These are phyloP conservation scores for Catocala nupta DNA, from an alignment of 2,888 invertebrate genomes.

Conservation along the genomic window DNA sequence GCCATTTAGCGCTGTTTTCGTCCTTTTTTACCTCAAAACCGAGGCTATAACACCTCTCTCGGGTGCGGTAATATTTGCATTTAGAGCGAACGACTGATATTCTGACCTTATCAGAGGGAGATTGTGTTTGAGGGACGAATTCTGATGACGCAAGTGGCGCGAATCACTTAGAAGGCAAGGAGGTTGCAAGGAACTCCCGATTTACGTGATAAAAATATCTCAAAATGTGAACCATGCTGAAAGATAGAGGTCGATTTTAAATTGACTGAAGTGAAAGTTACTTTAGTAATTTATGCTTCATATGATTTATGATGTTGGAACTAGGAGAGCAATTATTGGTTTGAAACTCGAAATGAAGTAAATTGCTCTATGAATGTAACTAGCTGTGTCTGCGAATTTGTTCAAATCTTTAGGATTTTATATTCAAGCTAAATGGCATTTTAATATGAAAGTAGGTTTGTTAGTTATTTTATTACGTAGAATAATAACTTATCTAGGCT, in stretches of 20 bases:
- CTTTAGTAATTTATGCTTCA: conserved; percentile 27
- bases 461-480: no score
- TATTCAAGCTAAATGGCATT: neutral
- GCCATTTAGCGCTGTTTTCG: conserved; percentile 83
- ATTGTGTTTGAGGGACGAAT: conserved; percentile 81
- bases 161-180: conserved; percentile 59
- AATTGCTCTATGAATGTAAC: neutral
- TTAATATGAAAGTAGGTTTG: no score
- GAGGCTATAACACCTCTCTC: conserved; percentile 82
- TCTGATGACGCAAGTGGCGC: conserved; percentile 73
- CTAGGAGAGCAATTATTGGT: conserved; percentile 17
- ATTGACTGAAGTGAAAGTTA: conserved; percentile 25
- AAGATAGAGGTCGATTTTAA: conserved; percentile 25
- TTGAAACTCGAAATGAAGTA: conserved; percentile 20
- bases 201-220: conserved; percentile 58
- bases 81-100: conserved; percentile 86
- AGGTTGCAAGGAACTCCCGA: conserved; percentile 47
- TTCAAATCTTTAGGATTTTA: conserved; percentile 21
- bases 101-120: conserved; percentile 83
- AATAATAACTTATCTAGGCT: no score
- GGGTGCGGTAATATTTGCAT: conserved; percentile 86
- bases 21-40: conserved; percentile 83
- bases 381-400: neutral
- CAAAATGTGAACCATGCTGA: conserved; percentile 27
- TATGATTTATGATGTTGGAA: conserved; percentile 37